Evolutionary conservation across 2,113 vertebrate genomes (phyloP).

Genomic region (Paramormyrops kingsleyae): DNA sequence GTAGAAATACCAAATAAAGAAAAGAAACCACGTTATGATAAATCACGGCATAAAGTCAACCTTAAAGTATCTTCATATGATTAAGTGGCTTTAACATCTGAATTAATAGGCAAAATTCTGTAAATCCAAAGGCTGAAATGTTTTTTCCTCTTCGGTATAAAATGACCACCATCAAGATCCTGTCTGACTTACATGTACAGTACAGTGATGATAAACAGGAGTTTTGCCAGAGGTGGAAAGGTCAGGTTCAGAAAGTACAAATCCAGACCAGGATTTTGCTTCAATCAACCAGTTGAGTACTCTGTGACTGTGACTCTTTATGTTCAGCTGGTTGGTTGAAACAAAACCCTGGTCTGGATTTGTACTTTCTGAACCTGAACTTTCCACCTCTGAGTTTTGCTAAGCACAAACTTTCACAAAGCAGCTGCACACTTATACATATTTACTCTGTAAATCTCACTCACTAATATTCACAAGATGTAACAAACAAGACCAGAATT

Average conservation of each 20-base stretch:
- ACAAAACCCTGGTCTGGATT: no score
- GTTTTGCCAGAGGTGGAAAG: no score
- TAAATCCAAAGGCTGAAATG: not conserved
- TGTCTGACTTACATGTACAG: not conserved
- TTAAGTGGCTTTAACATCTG: not conserved
- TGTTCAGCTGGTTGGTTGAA: no score
- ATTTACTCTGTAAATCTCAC: not conserved
- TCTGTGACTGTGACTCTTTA: no score
- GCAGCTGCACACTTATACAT: not conserved
- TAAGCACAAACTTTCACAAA: not conserved
- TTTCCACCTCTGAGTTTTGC: no score
- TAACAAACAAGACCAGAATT: not conserved
- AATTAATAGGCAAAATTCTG: not conserved
- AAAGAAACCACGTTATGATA: not conserved
- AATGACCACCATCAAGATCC: not conserved
- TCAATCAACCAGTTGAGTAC: no score
- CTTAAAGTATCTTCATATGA: not conserved
- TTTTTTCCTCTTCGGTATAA: not conserved
- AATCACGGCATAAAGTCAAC: not conserved
- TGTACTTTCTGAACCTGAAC: no score
- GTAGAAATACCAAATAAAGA: not conserved
- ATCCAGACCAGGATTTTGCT: no score
- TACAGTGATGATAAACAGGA: not conserved
- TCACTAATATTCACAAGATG: not conserved
- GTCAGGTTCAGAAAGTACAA: no score